phyloP scores from a whole-genome alignment of 2,797 vertebrate genomes.

The Lophura swinhoii region DNA sequence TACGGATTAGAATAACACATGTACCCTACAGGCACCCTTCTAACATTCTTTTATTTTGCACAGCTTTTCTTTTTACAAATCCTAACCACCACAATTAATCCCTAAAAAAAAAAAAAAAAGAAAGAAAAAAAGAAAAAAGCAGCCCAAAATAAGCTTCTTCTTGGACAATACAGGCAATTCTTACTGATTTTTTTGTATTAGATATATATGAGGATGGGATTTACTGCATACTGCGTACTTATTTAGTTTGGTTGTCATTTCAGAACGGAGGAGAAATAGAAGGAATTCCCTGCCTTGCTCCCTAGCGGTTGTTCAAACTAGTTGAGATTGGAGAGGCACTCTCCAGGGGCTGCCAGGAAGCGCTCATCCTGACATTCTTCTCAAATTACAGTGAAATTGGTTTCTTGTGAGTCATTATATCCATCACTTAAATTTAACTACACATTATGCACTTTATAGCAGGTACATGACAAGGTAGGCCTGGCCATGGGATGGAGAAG shows the following conservation, averaged over 20 bases:
- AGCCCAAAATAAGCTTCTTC: neutral
- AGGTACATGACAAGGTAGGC: neutral
- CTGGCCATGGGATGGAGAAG: neutral
- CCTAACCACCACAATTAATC: neutral
- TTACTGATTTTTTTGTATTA: neutral
- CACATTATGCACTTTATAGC: neutral
- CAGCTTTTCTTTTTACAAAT: neutral
- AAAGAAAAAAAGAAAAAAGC: neutral
- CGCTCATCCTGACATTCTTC: neutral
- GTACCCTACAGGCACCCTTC: neutral
- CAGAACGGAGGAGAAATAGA: neutral
- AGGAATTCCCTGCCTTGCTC: neutral
- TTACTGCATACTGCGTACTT: neutral
- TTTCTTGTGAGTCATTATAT: constrained; percentile 10
- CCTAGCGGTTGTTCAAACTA: neutral
- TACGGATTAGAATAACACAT: neutral
- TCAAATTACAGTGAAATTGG: constrained; percentile 13
- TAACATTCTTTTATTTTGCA: neutral
- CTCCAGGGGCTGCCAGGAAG: neutral
- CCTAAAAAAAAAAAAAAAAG: neutral
- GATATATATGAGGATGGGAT: neutral
- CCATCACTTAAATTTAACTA: neutral
- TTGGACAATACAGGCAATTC: neutral
- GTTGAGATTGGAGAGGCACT: neutral
- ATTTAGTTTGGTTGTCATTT: neutral